These are phyloP conservation scores for Antidorcas marsupialis DNA, from an alignment of 2,113 vertebrate species.

Conservation along the genomic window DNA sequence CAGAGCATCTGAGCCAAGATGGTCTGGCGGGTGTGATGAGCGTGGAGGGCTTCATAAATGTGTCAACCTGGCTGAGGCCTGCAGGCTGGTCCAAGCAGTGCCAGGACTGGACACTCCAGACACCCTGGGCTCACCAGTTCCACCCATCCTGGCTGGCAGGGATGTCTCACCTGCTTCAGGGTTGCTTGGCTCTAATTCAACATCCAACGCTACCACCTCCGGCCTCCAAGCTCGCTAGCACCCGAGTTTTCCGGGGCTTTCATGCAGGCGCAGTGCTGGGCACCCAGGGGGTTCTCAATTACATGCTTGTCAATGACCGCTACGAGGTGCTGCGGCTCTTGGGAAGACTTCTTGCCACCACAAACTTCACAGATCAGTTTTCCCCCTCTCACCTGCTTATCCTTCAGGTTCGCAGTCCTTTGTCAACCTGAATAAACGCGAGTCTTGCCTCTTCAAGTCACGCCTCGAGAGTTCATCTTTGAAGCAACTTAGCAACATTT, in stretches of 20 bases:
- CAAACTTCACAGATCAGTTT: not conserved
- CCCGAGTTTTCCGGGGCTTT: not conserved
- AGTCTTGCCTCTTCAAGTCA: not conserved
- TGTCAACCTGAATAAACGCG: not conserved
- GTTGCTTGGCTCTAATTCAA: not conserved
- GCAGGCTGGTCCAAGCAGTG: not conserved
- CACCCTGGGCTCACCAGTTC: not conserved
- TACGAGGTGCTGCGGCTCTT: not conserved
- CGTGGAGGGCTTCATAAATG: not conserved
- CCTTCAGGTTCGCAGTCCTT: not conserved
- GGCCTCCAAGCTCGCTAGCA: not conserved
- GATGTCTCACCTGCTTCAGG: not conserved
- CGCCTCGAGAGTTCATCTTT: not conserved
- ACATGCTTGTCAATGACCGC: not conserved
- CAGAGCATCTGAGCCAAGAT: not conserved
- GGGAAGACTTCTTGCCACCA: not conserved
- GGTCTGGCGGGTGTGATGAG: not conserved
- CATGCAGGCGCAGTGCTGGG: not conserved
- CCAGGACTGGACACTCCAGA: not conserved
- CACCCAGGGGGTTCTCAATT: accelerated
- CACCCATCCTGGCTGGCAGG: not conserved
- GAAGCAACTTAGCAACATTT: not conserved
- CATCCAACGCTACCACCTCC: not conserved
- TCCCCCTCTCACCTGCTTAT: not conserved
- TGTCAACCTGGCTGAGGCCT: not conserved